Conservation (phyloP, 2,113 vertebrate genomes). For the Castor canadensis region DNA sequence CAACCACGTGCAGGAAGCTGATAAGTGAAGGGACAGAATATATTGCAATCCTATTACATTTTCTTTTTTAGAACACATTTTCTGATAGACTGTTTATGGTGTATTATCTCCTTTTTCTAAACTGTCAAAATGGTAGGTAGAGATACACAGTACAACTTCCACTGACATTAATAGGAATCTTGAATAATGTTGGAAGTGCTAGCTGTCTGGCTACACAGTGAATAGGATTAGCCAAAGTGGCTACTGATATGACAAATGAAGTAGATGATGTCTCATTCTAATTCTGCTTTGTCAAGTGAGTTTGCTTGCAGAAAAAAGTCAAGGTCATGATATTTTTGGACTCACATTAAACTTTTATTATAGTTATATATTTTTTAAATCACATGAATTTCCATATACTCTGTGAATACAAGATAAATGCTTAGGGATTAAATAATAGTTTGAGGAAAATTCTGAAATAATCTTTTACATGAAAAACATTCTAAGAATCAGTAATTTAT, state of each 20-base stretch:
- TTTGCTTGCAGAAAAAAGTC: neutral
- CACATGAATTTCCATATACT: neutral
- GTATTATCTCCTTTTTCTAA: constrained; percentile 29
- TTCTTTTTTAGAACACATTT: constrained; percentile 17
- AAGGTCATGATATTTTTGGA: neutral
- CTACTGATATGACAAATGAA: neutral
- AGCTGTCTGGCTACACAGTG: neutral
- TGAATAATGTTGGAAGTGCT: neutral
- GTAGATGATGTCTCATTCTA: neutral
- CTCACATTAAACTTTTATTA: neutral
- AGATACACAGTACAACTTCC: neutral
- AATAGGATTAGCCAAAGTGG: neutral
- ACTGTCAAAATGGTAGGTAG: constrained; percentile 10
- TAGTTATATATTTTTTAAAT: neutral
- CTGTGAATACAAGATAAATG: neutral
- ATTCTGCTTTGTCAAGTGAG: neutral
- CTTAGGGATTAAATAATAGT: neutral
- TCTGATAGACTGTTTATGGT: constrained; percentile 14
- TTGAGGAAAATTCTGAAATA: neutral
- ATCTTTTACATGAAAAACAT: neutral
- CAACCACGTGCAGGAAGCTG: constrained; percentile 52
- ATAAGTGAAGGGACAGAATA: constrained; percentile 48
- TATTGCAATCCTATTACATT: constrained; percentile 29
- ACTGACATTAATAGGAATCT: neutral
- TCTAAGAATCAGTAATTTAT: neutral